Evolutionary conservation across 2,113 vertebrate species (phyloP), one percentile per base, ranked within the genome.

Genomic region (Columbina picui): DNA sequence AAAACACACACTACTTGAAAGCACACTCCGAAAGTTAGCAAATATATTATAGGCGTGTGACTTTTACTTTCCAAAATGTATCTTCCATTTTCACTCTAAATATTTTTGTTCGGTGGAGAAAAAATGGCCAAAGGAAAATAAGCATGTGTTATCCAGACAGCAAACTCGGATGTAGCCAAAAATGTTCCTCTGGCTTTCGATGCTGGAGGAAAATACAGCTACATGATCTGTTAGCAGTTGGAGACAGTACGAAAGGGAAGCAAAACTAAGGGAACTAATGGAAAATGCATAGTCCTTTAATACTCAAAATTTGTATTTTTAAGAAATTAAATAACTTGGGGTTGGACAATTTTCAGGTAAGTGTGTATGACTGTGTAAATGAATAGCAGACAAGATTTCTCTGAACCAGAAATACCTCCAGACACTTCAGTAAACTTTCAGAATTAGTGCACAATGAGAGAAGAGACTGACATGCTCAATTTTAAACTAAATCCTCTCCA

Each of bases 61-160:
- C 63, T 36, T 80, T 60, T 64, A 56, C 25, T 76, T 83, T 64
- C 34, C 36, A 78, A 82, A 93, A 89, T 34, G 26, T 52, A 63
- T 84, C 82, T 83, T 83, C 43, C 61, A 34, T 94, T 94, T 90
- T 93, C 39, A 53, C 25, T 87, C 26, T 32, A 63, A 87, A 84
- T 75, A 84, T 43, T 89, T 89, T 87, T 94, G 49, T 55, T 89
- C 30, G 73, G 61, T 82, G 45, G 39, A 43, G 90, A 79, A 90
- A 90, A 38, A 90, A 60, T 39, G 47, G 57, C 53, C 84, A 89
- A 89, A 84, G 49, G 81, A 91, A 94, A 94, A 84, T 6, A 12
- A 95, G 74, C 91, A 96, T 96, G 74, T 95, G 91, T 93, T 94
- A 36, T 61, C 77, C 84, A 93, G 93, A 92, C 41, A 80, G 56